These are phyloP conservation scores for Cheilosia soror DNA, from an alignment of 2,888 invertebrate genomes.

Conservation along the genomic window DNA sequence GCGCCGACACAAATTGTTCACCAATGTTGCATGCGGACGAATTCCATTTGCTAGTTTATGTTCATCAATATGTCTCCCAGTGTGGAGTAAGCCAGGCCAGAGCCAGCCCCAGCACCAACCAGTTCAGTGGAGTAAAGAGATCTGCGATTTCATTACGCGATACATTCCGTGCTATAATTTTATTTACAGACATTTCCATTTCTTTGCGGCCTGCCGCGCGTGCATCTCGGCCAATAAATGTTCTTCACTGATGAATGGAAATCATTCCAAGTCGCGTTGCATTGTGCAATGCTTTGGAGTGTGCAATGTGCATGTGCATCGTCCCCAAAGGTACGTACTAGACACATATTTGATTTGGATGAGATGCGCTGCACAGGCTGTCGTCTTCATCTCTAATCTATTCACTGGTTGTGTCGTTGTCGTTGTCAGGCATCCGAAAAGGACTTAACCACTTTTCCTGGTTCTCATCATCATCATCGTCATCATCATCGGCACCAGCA, in stretches of 20 bases:
- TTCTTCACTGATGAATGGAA: conserved; percentile 71
- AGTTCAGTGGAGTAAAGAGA: not conserved
- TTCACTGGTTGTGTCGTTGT: conserved; percentile 54
- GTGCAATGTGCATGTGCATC: too few species aligned
- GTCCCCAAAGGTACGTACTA: not conserved
- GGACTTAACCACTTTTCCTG: conserved; percentile 72
- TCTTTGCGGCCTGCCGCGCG: conserved; percentile 32
- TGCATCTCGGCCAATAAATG: conserved; percentile 70
- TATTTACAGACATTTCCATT: conserved; percentile 56
- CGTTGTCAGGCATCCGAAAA: conserved; percentile 43
- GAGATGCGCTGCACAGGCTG: conserved; percentile 39
- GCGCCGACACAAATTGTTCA: conserved; percentile 65
- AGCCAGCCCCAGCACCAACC: not conserved
- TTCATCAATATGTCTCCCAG: conserved; percentile 52
- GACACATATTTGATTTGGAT: conserved; percentile 49
- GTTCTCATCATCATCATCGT: conserved; percentile 65
- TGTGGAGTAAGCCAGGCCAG: not conserved
- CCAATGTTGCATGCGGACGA: conserved; percentile 61
- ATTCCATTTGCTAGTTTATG: conserved; percentile 64
- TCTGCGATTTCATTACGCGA: conserved; percentile 59
- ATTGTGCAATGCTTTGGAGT: conserved; percentile 52
- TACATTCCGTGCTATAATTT: conserved; percentile 63
- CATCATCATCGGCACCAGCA: conserved; percentile 45
- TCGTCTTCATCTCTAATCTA: conserved; percentile 70
- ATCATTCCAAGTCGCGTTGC: conserved; percentile 51